These are phyloP conservation scores for Tineola bisselliella DNA, from an alignment of 2,888 invertebrate genomes.

Conservation along the genomic window DNA sequence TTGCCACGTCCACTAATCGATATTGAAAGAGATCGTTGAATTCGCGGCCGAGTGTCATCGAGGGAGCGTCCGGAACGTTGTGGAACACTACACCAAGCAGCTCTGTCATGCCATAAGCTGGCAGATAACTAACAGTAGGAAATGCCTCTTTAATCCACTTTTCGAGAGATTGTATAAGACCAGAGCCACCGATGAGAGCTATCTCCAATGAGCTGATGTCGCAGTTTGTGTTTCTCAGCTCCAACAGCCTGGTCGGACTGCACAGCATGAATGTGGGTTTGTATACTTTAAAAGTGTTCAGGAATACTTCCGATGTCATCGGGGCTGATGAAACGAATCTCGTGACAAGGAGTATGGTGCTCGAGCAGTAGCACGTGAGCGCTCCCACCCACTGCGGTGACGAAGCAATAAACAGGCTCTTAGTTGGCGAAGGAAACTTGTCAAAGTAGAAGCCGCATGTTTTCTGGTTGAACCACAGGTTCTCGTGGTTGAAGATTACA, in stretches of 20 bases:
- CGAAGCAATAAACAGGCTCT: background rate
- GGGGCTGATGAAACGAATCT: background rate
- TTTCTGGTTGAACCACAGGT: background rate
- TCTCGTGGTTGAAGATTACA: background rate
- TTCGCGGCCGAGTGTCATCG: background rate
- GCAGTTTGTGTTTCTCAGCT: background rate
- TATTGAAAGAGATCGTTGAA: background rate
- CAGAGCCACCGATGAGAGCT: background rate
- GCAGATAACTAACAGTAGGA: background rate
- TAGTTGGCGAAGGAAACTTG: background rate
- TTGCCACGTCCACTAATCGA: background rate
- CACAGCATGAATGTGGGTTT: background rate
- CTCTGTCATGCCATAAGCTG: conserved; percentile 12
- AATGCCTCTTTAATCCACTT: background rate
- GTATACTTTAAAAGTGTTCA: background rate
- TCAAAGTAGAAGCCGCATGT: background rate
- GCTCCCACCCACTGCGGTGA: conserved; percentile 3
- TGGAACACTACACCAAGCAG: background rate
- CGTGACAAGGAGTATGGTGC: background rate
- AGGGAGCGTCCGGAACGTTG: background rate
- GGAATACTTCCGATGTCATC: background rate
- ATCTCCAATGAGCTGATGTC: background rate
- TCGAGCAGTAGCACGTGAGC: background rate
- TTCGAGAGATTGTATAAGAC: background rate
- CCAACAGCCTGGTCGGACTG: background rate